Percentiles rank a stretch among this genome's conserved stretches.
phyloP scores from a whole-genome alignment of 2,888 invertebrate species.

The Dryomyza anilis region DNA sequence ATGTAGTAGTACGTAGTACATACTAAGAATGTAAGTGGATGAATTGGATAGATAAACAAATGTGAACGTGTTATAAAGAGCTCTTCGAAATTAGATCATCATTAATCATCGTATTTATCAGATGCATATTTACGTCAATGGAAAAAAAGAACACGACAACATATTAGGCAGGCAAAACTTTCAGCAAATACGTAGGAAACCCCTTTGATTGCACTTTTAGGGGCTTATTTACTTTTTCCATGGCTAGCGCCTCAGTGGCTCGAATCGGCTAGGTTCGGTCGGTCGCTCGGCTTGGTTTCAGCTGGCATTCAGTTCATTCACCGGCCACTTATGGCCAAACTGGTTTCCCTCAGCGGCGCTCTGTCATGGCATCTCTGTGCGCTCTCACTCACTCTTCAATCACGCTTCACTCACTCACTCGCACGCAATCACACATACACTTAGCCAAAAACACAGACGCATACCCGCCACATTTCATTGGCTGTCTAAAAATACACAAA shows the following conservation, averaged over 20 bases:
- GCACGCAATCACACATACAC: constrained; percentile 30
- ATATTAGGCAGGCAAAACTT: background rate
- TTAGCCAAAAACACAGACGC: constrained; percentile 35
- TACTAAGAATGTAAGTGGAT: too few species aligned
- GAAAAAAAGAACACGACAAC: background rate
- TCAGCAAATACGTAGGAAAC: background rate
- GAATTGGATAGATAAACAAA: too few species aligned
- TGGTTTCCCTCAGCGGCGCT: constrained; percentile 25
- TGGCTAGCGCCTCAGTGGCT: constrained; percentile 13
- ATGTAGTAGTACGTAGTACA: too few species aligned
- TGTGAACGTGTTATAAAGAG: too few species aligned
- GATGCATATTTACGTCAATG: background rate
- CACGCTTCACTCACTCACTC: constrained; percentile 32
- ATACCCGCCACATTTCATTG: constrained; percentile 54
- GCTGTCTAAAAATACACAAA: constrained; percentile 46
- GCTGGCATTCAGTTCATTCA: constrained; percentile 49
- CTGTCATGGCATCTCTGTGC: constrained; percentile 3
- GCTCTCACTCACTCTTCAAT: constrained; percentile 22
- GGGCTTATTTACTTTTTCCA: background rate
- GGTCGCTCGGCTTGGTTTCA: too few species aligned
- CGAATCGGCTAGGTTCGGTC: background rate
- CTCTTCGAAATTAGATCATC: too few species aligned
- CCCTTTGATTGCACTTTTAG: constrained; percentile 5
- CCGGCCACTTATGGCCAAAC: constrained; percentile 46
- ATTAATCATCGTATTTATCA: too few species aligned